Percentiles rank a stretch among this genome's conserved stretches.
phyloP scores from a whole-genome alignment of 2,888 invertebrate genomes.

The Orchestes rusci region DNA sequence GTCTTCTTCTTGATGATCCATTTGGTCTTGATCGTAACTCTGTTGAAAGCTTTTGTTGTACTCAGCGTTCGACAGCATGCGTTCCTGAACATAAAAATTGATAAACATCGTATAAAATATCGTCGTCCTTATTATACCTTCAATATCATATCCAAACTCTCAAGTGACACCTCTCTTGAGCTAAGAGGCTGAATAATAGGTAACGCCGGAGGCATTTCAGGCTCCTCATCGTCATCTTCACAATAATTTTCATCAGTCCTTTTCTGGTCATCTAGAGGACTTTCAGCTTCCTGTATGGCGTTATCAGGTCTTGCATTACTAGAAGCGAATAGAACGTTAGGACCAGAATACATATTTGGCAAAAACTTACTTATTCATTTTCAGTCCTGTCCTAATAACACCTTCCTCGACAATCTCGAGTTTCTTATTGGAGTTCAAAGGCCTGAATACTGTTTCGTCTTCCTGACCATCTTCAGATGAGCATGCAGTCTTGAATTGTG shows the following conservation, averaged over 20 bases:
- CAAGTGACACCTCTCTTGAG: conserved; percentile 75
- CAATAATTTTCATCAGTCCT: conserved; percentile 43
- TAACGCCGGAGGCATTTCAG: conserved; percentile 73
- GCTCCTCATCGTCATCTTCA: conserved; percentile 71
- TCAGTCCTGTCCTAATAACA: conserved; percentile 55
- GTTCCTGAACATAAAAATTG: conserved; percentile 46
- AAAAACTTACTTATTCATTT: conserved; percentile 33
- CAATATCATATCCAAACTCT: conserved; percentile 69
- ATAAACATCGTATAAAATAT: not conserved
- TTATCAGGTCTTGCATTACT: conserved; percentile 25
- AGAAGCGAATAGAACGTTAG: not conserved
- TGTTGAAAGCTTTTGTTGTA: conserved; percentile 37
- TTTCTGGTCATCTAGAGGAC: conserved; percentile 21
- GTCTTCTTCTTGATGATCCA: conserved; percentile 48
- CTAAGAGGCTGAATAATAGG: conserved; percentile 72
- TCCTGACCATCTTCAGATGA: conserved; percentile 43
- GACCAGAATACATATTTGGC: too few relatives aligned
- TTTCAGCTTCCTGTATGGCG: conserved; percentile 38
- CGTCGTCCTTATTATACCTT: conserved; percentile 31
- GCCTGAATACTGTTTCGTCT: conserved; percentile 40
- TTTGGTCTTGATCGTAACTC: conserved; percentile 48
- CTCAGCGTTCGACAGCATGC: conserved; percentile 48
- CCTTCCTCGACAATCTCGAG: conserved; percentile 54
- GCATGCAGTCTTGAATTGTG: conserved; percentile 57
- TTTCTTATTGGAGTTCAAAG: conserved; percentile 45